Conservation (phyloP, 2,113 vertebrate genomes). For the Cebidichthys violaceus region DNA sequence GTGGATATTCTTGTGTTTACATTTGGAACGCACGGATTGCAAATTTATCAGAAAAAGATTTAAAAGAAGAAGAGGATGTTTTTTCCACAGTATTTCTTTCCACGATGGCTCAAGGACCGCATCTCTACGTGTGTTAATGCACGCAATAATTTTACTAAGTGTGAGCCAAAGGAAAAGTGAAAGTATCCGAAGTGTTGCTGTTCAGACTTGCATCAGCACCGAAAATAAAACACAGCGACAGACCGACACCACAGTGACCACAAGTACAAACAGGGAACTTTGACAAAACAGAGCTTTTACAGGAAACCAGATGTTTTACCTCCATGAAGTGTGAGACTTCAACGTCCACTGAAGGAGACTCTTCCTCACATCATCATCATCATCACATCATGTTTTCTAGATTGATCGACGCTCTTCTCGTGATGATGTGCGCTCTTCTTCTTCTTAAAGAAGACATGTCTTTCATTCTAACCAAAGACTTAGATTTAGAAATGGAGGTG, state of each 20-base stretch:
- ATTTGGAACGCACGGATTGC: neutral
- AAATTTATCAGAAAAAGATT: neutral
- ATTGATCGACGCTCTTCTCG: no score
- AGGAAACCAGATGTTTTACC: neutral
- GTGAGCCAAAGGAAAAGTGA: neutral
- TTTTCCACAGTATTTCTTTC: neutral
- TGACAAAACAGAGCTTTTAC: neutral
- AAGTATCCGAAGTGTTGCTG: neutral
- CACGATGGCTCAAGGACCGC: neutral
- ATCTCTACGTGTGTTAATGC: no score
- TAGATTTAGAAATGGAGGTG: no score
- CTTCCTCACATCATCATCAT: neutral
- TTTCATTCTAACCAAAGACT: no score
- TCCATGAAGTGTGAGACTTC: neutral
- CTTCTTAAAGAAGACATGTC: no score
- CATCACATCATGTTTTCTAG: neutral
- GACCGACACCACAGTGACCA: neutral
- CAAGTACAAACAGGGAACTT: neutral
- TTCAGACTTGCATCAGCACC: neutral
- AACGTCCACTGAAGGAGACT: neutral
- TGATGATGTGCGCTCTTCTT: no score
- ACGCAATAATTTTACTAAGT: no score
- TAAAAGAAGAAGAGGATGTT: neutral
- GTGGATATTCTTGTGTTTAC: neutral
- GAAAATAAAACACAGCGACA: neutral